phyloP scores from a whole-genome alignment of 2,113 vertebrate species.

The Sardina pilchardus region DNA sequence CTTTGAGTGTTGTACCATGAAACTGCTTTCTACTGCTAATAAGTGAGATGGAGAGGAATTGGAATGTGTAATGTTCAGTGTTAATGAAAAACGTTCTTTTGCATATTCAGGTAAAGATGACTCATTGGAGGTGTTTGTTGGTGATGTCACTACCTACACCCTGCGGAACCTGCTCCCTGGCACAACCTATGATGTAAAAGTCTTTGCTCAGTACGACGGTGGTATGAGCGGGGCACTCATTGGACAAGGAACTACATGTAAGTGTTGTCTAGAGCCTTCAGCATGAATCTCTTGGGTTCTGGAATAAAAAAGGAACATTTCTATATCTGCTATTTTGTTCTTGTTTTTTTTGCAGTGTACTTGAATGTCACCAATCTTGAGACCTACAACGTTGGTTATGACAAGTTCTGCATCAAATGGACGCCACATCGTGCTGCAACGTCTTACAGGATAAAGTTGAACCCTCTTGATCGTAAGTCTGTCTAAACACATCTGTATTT shows the following conservation, averaged over 20 bases:
- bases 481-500: neutral
- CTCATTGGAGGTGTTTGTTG: conserved; percentile 87
- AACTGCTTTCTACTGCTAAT: neutral
- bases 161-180: conserved; percentile 90
- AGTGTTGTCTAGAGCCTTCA: conserved; percentile 26
- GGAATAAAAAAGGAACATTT: neutral
- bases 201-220: conserved; percentile 87
- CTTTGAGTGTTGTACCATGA: neutral
- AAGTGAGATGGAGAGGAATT: neutral
- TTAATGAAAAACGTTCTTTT: neutral
- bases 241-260: conserved; percentile 91
- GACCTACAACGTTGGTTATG: conserved; percentile 81
- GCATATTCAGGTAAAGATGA: conserved; percentile 76
- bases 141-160: conserved; percentile 88
- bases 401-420: conserved; percentile 91
- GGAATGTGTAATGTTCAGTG: neutral
- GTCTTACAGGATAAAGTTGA: conserved; percentile 90
- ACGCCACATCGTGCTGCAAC: conserved; percentile 85
- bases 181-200: conserved; percentile 88
- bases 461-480: conserved; percentile 82
- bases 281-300: neutral
- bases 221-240: conserved; percentile 81
- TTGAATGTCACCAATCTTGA: conserved; percentile 91
- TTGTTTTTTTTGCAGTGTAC: conserved; percentile 78
- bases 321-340: conserved; percentile 5